phyloP scores from a whole-genome alignment of 2,113 vertebrate species.

The Poicephalus gulielmi region DNA sequence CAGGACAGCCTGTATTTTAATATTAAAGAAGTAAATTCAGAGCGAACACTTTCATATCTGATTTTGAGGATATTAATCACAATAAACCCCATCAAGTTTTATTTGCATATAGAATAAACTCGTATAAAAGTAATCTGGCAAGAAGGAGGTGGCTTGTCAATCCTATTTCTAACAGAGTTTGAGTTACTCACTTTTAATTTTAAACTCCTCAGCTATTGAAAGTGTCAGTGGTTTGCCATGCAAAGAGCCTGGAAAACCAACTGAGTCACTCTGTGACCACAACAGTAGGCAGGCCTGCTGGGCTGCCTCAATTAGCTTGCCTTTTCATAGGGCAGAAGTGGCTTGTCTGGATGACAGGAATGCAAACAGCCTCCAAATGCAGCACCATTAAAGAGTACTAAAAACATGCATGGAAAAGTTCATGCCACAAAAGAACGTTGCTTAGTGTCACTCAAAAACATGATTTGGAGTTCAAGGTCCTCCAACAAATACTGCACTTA shows the following conservation, averaged over 20 bases:
- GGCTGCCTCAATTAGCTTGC: neutral
- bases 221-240: conserved; percentile 34
- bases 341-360: neutral
- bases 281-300: neutral
- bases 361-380: neutral
- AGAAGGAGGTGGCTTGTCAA: neutral
- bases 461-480: neutral
- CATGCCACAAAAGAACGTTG: neutral
- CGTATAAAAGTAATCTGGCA: neutral
- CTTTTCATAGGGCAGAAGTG: neutral
- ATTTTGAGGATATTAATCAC: neutral
- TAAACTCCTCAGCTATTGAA: neutral
- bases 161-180: neutral
- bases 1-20: neutral
- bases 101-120: neutral
- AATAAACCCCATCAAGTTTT: neutral
- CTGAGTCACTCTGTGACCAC: conserved; percentile 18
- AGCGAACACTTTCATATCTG: neutral
- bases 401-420: neutral
- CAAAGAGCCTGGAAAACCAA: neutral
- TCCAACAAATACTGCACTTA: neutral
- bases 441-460: neutral
- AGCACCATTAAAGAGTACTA: neutral
- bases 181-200: neutral
- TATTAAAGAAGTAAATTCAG: neutral